Evolutionary conservation across 2,888 invertebrate species (phyloP).

Genomic region (Synanthedon vespiformis): DNA sequence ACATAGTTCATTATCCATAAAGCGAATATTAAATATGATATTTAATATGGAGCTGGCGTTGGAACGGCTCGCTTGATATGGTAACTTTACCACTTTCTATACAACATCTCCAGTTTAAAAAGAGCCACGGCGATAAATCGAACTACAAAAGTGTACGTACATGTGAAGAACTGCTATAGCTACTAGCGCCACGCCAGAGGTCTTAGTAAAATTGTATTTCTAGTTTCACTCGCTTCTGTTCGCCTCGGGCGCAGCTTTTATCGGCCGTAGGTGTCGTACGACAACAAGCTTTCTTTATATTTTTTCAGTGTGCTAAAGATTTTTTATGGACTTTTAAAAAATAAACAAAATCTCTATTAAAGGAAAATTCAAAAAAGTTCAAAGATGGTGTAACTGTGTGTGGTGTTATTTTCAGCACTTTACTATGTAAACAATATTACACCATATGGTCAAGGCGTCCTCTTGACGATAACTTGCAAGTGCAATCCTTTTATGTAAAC

Average conservation of each 20-base stretch:
- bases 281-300: constrained; percentile 20
- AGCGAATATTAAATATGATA: constrained; percentile 32
- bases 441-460: too few species aligned
- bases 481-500: too few species aligned
- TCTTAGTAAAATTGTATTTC: constrained; percentile 22
- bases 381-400: too few species aligned
- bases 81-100: constrained; percentile 50
- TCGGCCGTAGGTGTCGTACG: constrained; percentile 35
- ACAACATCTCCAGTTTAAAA: constrained; percentile 19
- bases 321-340: constrained; percentile 24
- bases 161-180: neutral
- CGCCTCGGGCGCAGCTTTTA: constrained; percentile 42
- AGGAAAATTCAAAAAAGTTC: too few species aligned
- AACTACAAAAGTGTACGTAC: constrained; percentile 6
- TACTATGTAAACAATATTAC: too few species aligned
- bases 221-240: constrained; percentile 51
- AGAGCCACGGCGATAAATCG: constrained; percentile 16
- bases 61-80: constrained; percentile 41
- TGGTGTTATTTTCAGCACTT: too few species aligned
- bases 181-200: constrained; percentile 16
- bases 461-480: too few species aligned
- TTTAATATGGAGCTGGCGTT: constrained; percentile 25
- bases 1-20: constrained; percentile 9
- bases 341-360: constrained; percentile 4
- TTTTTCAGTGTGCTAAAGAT: constrained; percentile 23